These are phyloP conservation scores for Mesitornis unicolor DNA, from an alignment of 2,113 vertebrate species.

Conservation along the genomic window DNA sequence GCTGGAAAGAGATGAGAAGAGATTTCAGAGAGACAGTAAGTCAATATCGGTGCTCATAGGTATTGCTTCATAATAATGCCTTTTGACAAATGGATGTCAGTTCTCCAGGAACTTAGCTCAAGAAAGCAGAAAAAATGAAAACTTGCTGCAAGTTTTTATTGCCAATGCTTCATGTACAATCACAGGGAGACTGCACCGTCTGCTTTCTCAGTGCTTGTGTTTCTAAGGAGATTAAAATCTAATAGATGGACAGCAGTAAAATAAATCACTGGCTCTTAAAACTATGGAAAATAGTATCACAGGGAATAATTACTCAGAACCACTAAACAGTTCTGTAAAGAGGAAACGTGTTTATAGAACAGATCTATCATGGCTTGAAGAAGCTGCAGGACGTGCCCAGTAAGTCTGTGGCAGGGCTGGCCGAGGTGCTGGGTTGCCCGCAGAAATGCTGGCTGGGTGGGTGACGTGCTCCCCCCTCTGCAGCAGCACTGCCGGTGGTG, in stretches of 20 bases:
- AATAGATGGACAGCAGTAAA: constrained; percentile 20
- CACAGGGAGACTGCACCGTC: neutral
- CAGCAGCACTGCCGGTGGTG: neutral
- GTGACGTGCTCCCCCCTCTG: neutral
- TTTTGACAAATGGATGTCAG: constrained; percentile 40
- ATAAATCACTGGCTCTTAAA: constrained; percentile 34
- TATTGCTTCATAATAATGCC: neutral
- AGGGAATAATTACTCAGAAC: constrained; percentile 42
- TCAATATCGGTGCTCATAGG: neutral
- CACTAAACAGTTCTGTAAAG: constrained; percentile 12
- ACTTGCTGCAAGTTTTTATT: constrained; percentile 28
- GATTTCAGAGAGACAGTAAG: constrained; percentile 27
- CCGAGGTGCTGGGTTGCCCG: neutral
- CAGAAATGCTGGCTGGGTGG: neutral
- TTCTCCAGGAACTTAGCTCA: constrained; percentile 30
- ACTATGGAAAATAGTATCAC: constrained; percentile 7
- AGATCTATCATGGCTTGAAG: neutral
- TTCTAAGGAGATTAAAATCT: constrained; percentile 8
- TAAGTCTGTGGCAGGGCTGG: neutral
- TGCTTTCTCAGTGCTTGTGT: neutral
- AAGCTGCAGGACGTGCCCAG: neutral
- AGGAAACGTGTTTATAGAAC: neutral
- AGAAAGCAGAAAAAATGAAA: constrained; percentile 56
- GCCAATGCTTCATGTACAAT: neutral
- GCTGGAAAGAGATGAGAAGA: constrained; percentile 11